Evolutionary conservation across 2,113 vertebrate species (phyloP), one percentile per base, ranked within the genome.

Genomic region (Xiphias gladius): DNA sequence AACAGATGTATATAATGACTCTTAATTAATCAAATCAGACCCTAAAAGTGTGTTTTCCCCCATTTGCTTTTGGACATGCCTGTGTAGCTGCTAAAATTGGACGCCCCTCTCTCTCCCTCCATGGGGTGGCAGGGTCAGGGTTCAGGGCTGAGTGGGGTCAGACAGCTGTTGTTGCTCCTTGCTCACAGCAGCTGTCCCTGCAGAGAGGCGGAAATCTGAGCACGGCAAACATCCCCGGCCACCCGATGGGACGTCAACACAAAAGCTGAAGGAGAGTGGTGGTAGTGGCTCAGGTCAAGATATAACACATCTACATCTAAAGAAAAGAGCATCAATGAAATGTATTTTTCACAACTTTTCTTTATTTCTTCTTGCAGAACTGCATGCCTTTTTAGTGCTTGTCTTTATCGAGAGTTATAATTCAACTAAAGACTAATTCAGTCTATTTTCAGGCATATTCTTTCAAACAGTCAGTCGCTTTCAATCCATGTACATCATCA

Each of bases 91-190:
- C 83, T 83, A 79, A n/a, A 89, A 89, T 76, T 20, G 55, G 83
- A 84, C 64, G 9, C 46, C 41, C 41, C 73, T 48, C 50, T 26
- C 61, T 46, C 22, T 74, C 78, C 66, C 81, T 85, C 81, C 13
- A 24, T 22, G 89, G 88, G 88, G 85, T n/a, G 55, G 35, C 4
- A 1, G 66, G 90, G 91, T 94, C 84, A 89, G 77, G 43, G 90
- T 32, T 89, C 71, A 61, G 80, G 72, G 68, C 77, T 20, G 46
- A 83, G 54, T 0, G 0, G 86, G 92, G 92, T 93, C 94, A 92
- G 78, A 88, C 93, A 94, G 93, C 93, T 95, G 94, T 94, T 95
- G 94, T 92, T 94, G 91, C 92, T 88, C 58, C 73, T 77, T 22
- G 46, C 79, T 90, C 84, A 20, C 76, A 73, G 89, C 93, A 87